Evolutionary conservation across 2,888 invertebrate genomes (phyloP).

Genomic region (Amblyjoppa fuscipennis): DNA sequence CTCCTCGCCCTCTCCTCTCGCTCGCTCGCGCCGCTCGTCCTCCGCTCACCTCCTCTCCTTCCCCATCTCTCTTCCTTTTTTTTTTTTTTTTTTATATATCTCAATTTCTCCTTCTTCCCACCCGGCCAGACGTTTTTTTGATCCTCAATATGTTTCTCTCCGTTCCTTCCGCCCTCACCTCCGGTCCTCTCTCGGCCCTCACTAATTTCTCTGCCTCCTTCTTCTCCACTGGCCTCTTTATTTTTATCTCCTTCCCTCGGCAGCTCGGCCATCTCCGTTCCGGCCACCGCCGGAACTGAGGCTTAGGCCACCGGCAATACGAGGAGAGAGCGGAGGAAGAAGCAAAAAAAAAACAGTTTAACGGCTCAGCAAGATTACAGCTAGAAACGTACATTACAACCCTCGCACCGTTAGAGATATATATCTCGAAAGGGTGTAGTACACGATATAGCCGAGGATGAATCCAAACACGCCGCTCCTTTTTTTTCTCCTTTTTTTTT

Average conservation of each 20-base stretch:
- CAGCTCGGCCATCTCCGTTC: neutral
- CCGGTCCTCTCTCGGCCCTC: neutral
- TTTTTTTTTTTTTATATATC: conserved; percentile 22
- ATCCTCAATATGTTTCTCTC: conserved; percentile 41
- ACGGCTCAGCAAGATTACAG: conserved; percentile 46
- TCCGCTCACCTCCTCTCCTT: conserved; percentile 5
- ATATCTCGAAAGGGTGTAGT: conserved; percentile 9
- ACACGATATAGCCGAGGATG: conserved; percentile 13
- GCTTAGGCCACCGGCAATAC: conserved; percentile 21
- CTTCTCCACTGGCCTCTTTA: conserved; percentile 16
- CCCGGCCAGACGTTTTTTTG: conserved; percentile 48
- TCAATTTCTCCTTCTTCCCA: conserved; percentile 50
- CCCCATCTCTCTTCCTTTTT: conserved; percentile 17
- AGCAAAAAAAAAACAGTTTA: conserved; percentile 17
- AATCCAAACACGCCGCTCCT: conserved; percentile 19
- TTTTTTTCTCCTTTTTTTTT: neutral
- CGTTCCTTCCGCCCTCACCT: neutral
- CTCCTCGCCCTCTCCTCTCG: conserved; percentile 66
- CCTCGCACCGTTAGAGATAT: conserved; percentile 30
- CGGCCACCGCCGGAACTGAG: neutral
- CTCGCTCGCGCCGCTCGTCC: conserved; percentile 34
- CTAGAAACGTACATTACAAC: conserved; percentile 47
- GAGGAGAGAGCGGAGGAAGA: neutral
- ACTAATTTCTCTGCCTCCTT: conserved; percentile 52
- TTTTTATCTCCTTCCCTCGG: conserved; percentile 5